Evolutionary conservation across 2,888 invertebrate species (phyloP).

Genomic region (Tortricodes alternella): DNA sequence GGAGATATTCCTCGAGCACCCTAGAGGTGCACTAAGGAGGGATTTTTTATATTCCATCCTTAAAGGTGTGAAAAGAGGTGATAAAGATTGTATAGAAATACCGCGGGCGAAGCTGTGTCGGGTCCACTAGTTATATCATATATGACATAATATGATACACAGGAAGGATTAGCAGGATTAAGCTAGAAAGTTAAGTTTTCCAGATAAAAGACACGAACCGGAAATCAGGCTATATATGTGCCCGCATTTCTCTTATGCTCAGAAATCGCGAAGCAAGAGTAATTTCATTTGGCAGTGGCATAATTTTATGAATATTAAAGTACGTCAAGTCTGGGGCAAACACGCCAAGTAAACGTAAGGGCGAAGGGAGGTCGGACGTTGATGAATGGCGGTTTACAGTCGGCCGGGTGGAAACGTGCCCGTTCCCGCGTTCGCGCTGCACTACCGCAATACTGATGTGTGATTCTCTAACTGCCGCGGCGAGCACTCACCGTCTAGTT

Average conservation of each 20-base stretch:
- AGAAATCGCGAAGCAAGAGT: slow-evolving; percentile 15
- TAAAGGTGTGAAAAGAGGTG: too few species aligned
- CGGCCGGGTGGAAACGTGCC: slow-evolving; percentile 30
- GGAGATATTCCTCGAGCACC: too few species aligned
- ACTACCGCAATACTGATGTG: not conserved
- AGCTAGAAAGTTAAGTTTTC: not conserved
- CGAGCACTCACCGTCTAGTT: too few species aligned
- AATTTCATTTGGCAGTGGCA: slow-evolving; percentile 34
- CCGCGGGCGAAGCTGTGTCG: too few species aligned
- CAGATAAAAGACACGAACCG: not conserved
- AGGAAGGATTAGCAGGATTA: too few species aligned
- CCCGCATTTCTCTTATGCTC: not conserved
- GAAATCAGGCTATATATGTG: not conserved
- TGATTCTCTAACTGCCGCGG: too few species aligned
- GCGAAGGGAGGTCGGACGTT: slow-evolving; percentile 52
- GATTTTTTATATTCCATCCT: too few species aligned
- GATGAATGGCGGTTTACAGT: slow-evolving; percentile 50
- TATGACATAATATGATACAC: too few species aligned
- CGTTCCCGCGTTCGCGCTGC: not conserved
- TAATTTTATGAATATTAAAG: slow-evolving; percentile 55
- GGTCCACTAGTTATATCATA: too few species aligned
- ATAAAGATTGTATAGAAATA: too few species aligned
- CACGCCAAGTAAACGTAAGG: slow-evolving; percentile 44
- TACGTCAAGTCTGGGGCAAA: slow-evolving; percentile 40
- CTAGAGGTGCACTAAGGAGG: too few species aligned